phyloP scores from a whole-genome alignment of 2,113 vertebrate genomes.

The Clarias macrocephalus region DNA sequence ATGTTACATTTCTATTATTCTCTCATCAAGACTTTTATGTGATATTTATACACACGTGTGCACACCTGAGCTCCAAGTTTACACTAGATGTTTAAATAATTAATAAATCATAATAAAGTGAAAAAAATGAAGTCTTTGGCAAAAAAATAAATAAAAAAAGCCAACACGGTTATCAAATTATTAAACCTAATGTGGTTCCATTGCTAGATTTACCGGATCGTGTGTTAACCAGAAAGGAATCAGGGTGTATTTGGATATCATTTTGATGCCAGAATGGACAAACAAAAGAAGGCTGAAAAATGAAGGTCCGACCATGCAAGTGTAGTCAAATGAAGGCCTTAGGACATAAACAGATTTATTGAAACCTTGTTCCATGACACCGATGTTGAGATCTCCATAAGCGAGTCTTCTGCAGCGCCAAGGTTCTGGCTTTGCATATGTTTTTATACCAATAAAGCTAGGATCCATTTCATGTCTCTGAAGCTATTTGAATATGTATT shows the following conservation, averaged over 20 bases:
- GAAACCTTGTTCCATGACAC: constrained; percentile 17
- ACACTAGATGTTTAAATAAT: neutral
- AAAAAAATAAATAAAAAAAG: neutral
- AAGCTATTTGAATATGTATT: constrained; percentile 39
- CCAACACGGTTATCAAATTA: neutral
- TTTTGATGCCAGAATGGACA: neutral
- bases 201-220: neutral
- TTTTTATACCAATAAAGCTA: constrained; percentile 37
- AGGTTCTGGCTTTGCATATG: constrained; percentile 41
- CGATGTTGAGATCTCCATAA: constrained; percentile 11
- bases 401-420: neutral
- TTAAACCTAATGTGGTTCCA: neutral
- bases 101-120: neutral
- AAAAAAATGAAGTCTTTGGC: neutral
- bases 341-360: constrained; percentile 34
- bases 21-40: neutral
- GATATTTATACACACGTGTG: neutral
- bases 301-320: neutral
- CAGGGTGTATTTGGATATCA: neutral
- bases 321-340: constrained; percentile 22
- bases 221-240: neutral
- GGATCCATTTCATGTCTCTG: constrained; percentile 43
- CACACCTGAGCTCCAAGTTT: neutral
- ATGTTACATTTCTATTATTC: neutral
- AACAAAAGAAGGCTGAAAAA: constrained; percentile 15